A percentile compares a stretch with the other conserved stretches of the same genome.
phyloP scores from a whole-genome alignment of 1,140 invertebrate genomes.

The Zaprionus kolodkinae region DNA sequence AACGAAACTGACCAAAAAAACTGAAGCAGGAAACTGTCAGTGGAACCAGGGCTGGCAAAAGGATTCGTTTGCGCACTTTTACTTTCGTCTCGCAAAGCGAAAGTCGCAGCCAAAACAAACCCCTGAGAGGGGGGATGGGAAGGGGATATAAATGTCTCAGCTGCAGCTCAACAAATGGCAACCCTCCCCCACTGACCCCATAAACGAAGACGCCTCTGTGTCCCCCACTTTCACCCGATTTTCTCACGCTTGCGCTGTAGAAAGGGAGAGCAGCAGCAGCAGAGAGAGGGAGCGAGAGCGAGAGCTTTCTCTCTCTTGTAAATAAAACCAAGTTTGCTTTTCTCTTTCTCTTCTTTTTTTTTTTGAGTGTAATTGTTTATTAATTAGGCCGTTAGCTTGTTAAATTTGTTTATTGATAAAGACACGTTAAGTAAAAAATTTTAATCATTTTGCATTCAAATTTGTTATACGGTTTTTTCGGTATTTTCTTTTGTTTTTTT shows the following conservation, averaged over 20 bases:
- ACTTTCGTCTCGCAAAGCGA: constrained; percentile 47
- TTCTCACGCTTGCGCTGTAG: constrained; percentile 57
- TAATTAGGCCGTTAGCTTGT: constrained; percentile 80
- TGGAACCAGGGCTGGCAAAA: constrained; percentile 60
- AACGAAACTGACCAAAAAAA: constrained; percentile 28
- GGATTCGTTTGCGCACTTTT: constrained; percentile 60
- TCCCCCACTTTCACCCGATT: background rate
- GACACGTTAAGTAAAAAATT: constrained; percentile 82
- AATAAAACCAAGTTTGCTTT: constrained; percentile 55
- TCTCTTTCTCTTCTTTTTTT: constrained; percentile 32
- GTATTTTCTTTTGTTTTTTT: constrained; percentile 21
- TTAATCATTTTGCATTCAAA: constrained; percentile 76
- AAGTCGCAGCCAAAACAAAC: constrained; percentile 66
- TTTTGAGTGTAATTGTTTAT: constrained; percentile 66
- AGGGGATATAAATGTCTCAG: too few relatives aligned
- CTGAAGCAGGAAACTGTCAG: constrained; percentile 10
- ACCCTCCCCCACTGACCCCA: constrained; percentile 4
- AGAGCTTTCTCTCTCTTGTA: constrained; percentile 26
- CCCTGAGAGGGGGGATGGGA: constrained; percentile 24
- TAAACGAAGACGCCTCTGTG: background rate
- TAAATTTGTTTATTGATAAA: constrained; percentile 82
- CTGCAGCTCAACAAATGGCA: constrained; percentile 65
- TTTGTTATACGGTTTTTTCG: constrained; percentile 51
- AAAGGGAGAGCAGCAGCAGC: constrained; percentile 16
- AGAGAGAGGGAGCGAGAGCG: constrained; percentile 14